phyloP scores from a whole-genome alignment of 2,888 invertebrate genomes.

The Diaperis boleti region DNA sequence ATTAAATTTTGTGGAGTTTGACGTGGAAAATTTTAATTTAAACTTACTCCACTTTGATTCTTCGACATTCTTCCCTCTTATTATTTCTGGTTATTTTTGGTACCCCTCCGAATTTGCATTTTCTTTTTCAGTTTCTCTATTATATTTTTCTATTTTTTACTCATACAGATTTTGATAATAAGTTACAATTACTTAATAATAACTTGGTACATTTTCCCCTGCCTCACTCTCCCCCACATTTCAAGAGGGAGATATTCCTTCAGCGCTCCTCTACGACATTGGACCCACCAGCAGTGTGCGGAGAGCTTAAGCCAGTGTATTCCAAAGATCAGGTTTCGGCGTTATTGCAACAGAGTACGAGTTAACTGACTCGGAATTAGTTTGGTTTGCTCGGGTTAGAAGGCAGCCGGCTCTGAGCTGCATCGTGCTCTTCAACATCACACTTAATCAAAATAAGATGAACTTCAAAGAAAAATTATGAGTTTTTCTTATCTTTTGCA shows the following conservation, averaged over 20 bases:
- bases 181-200: too few species aligned
- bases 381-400: constrained; percentile 33
- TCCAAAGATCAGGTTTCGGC: constrained; percentile 45
- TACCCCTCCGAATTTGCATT: too few species aligned
- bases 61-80: too few species aligned
- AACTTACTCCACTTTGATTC: too few species aligned
- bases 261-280: neutral
- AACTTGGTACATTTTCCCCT: neutral
- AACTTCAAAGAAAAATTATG: constrained; percentile 19
- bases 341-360: constrained; percentile 38
- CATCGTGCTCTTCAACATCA: constrained; percentile 25
- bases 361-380: constrained; percentile 37
- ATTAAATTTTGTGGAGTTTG: too few species aligned
- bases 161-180: too few species aligned
- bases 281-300: constrained; percentile 23
- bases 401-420: constrained; percentile 22
- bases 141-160: too few species aligned
- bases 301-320: constrained; percentile 32
- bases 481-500: constrained; percentile 14
- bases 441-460: constrained; percentile 13
- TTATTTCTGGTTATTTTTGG: too few species aligned
- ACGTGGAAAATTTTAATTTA: too few species aligned
- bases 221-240: neutral
- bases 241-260: neutral
- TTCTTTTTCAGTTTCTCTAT: too few species aligned